phyloP scores from a whole-genome alignment of 1,140 invertebrate genomes.

The Lepidurus packardi region DNA sequence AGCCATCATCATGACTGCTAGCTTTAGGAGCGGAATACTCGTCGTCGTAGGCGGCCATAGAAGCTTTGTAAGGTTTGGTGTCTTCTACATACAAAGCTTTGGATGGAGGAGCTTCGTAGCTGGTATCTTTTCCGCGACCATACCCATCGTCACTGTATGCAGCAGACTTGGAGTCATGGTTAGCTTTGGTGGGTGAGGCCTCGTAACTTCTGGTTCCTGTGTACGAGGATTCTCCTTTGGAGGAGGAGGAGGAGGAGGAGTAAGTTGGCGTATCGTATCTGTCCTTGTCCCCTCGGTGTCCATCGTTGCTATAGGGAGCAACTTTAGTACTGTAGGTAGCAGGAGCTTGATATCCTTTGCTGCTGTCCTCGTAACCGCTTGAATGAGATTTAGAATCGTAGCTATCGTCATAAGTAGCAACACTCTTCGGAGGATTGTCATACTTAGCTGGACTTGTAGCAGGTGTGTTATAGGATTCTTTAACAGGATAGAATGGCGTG shows the following conservation, averaged over 20 bases:
- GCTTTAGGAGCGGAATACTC: background rate
- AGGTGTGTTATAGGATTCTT: slow-evolving; percentile 22
- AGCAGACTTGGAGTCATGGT: background rate
- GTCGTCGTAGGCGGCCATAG: background rate
- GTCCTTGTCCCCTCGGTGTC: slow-evolving; percentile 18
- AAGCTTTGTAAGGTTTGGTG: background rate
- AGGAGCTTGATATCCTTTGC: slow-evolving; percentile 25
- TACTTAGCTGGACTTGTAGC: slow-evolving; percentile 12
- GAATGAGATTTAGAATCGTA: slow-evolving; percentile 13
- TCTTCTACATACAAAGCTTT: background rate
- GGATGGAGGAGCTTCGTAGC: background rate
- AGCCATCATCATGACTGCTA: background rate
- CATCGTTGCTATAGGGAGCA: background rate
- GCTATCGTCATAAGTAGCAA: background rate
- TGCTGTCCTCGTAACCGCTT: background rate
- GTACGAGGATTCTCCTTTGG: background rate
- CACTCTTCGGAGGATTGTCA: background rate
- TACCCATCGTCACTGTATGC: background rate
- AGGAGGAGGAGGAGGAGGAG: background rate
- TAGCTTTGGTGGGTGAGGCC: background rate
- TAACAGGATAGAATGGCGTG: background rate
- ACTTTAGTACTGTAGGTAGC: background rate
- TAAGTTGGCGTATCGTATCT: slow-evolving; percentile 16
- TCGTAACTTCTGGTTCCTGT: background rate
- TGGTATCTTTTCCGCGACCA: background rate